Conservation (phyloP, 2,797 vertebrate species). For the Cyprinodon diabolis region DNA sequence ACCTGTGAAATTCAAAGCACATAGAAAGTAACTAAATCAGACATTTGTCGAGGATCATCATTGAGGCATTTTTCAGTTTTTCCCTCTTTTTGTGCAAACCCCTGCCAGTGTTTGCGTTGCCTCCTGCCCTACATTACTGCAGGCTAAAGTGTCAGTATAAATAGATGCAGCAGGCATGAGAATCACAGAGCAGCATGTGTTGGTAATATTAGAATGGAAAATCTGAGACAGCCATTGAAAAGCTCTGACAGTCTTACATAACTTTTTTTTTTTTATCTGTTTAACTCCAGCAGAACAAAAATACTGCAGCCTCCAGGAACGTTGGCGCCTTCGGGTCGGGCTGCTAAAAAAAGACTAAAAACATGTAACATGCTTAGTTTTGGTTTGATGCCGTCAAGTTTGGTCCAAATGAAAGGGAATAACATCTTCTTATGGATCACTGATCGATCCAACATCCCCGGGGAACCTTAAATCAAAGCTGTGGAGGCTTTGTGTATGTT, state of each 20-base stretch:
- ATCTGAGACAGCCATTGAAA: slow-evolving; percentile 79
- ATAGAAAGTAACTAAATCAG: neutral
- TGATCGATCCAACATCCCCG: neutral
- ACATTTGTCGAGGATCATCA: neutral
- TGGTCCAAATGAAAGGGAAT: neutral
- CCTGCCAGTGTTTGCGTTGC: slow-evolving; percentile 39
- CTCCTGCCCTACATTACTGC: slow-evolving; percentile 54
- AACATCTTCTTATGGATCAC: neutral
- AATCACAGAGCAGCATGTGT: slow-evolving; percentile 77
- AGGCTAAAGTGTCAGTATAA: slow-evolving; percentile 69
- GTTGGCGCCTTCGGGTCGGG: slow-evolving; percentile 63
- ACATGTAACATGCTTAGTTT: slow-evolving; percentile 2
- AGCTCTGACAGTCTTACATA: slow-evolving; percentile 72
- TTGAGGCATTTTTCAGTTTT: slow-evolving; percentile 8
- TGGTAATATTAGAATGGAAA: slow-evolving; percentile 84
- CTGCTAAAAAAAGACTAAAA: slow-evolving; percentile 51
- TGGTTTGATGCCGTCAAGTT: neutral
- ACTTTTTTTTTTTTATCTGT: slow-evolving; percentile 58
- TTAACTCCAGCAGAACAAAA: slow-evolving; percentile 70
- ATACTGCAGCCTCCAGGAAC: slow-evolving; percentile 67
- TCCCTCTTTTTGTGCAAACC: slow-evolving; percentile 1
- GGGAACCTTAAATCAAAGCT: neutral
- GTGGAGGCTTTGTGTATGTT: neutral
- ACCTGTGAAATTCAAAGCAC: neutral
- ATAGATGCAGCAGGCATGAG: slow-evolving; percentile 71